phyloP scores from a whole-genome alignment of 2,797 vertebrate species.

The Silurus aristotelis region DNA sequence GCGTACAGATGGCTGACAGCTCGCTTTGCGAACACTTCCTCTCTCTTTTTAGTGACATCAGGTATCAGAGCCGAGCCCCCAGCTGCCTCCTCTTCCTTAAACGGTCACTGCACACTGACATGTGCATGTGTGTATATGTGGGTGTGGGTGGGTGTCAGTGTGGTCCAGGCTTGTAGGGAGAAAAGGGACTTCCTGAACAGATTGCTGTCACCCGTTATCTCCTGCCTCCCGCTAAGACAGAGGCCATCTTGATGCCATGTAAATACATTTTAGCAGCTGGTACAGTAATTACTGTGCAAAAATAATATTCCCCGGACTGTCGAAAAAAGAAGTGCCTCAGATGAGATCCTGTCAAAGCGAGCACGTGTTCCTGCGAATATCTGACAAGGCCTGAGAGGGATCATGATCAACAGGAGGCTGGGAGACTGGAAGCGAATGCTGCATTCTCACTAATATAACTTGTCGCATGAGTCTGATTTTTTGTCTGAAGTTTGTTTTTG shows the following conservation, averaged over 20 bases:
- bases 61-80: conserved; percentile 33
- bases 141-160: neutral
- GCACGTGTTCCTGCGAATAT: conserved; percentile 47
- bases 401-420: conserved; percentile 40
- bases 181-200: conserved; percentile 47
- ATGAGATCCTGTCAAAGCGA: conserved; percentile 59
- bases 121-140: neutral
- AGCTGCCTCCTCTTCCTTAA: conserved; percentile 45
- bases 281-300: conserved; percentile 61
- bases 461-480: conserved; percentile 24
- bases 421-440: neutral
- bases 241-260: conserved; percentile 56
- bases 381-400: conserved; percentile 57
- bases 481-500: neutral
- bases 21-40: conserved; percentile 30
- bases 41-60: conserved; percentile 47
- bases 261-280: conserved; percentile 64
- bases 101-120: conserved; percentile 55
- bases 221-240: conserved; percentile 48
- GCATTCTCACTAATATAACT: conserved; percentile 13
- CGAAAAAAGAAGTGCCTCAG: conserved; percentile 41
- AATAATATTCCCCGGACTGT: conserved; percentile 59
- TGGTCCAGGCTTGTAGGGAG: conserved; percentile 29
- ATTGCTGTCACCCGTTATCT: conserved; percentile 52
- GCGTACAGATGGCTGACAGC: conserved; percentile 25